Evolutionary conservation across 2,113 vertebrate genomes (phyloP).

Genomic region (Ophthalmolycus amberensis): DNA sequence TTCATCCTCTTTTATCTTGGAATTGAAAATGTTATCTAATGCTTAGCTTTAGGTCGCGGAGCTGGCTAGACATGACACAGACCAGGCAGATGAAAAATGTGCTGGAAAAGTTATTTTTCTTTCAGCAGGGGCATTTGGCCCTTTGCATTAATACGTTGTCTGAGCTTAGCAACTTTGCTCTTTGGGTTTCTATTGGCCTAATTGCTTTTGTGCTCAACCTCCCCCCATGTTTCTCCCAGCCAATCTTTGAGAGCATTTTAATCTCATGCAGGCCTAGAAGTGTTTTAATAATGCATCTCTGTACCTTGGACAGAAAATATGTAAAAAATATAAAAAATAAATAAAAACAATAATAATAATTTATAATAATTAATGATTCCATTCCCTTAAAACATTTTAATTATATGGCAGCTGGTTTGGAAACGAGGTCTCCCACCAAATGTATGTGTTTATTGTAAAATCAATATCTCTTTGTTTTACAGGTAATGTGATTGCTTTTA

Average conservation of each 20-base stretch:
- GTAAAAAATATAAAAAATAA: neutral
- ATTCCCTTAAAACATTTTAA: constrained; percentile 29
- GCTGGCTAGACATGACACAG: constrained; percentile 53
- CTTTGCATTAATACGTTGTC: constrained; percentile 66
- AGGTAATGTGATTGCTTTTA: constrained; percentile 11
- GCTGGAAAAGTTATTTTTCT: constrained; percentile 42
- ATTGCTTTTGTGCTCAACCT: constrained; percentile 43
- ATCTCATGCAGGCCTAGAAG: constrained; percentile 39
- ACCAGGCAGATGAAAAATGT: constrained; percentile 65
- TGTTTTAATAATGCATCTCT: constrained; percentile 34
- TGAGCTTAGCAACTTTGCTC: constrained; percentile 51
- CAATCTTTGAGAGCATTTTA: constrained; percentile 47
- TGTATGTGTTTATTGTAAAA: neutral
- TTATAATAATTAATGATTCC: neutral
- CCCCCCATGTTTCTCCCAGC: constrained; percentile 37
- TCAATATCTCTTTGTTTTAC: neutral
- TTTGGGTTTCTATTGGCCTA: constrained; percentile 46
- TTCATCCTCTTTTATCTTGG: constrained; percentile 46
- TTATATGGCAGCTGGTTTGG: constrained; percentile 8
- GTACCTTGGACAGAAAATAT: constrained; percentile 7
- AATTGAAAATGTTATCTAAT: constrained; percentile 67
- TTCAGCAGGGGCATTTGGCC: constrained; percentile 40
- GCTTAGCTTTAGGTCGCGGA: constrained; percentile 53
- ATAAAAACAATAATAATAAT: neutral
- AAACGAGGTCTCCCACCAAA: neutral